Conservation (phyloP, 2,113 vertebrate genomes). For the Ophiodon elongatus region DNA sequence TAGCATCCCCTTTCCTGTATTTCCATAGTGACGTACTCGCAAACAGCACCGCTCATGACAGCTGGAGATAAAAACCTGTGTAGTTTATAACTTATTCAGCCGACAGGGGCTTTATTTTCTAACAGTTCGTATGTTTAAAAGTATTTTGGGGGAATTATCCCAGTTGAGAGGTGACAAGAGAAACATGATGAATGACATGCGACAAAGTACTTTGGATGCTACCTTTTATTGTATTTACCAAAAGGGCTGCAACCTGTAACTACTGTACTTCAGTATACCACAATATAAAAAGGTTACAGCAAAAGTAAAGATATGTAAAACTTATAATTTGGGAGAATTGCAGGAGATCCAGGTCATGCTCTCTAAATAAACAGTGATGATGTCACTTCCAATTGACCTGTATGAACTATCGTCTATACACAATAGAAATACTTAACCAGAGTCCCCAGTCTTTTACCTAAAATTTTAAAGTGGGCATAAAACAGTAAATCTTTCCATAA, state of each 20-base stretch:
- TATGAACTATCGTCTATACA: background rate
- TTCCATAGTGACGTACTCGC: slow-evolving; percentile 47
- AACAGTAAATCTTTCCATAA: background rate
- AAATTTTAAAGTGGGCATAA: background rate
- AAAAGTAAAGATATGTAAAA: background rate
- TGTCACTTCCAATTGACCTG: background rate
- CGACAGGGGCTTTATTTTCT: background rate
- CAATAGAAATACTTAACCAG: background rate
- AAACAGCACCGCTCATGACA: background rate
- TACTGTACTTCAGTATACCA: background rate
- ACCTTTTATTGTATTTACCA: background rate
- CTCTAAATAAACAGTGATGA: background rate
- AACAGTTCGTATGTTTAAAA: background rate
- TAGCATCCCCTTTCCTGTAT: slow-evolving; percentile 56
- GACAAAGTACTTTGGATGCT: background rate
- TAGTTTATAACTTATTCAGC: background rate
- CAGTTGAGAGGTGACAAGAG: background rate
- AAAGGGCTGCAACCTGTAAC: no score
- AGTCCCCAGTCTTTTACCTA: background rate
- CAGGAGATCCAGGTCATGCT: background rate
- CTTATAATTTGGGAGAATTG: background rate
- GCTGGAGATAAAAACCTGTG: no score
- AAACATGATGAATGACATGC: background rate
- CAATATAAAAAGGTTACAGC: background rate
- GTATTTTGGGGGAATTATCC: background rate